phyloP scores from a whole-genome alignment of 2,797 vertebrate species.

The Pipistrellus nathusii region DNA sequence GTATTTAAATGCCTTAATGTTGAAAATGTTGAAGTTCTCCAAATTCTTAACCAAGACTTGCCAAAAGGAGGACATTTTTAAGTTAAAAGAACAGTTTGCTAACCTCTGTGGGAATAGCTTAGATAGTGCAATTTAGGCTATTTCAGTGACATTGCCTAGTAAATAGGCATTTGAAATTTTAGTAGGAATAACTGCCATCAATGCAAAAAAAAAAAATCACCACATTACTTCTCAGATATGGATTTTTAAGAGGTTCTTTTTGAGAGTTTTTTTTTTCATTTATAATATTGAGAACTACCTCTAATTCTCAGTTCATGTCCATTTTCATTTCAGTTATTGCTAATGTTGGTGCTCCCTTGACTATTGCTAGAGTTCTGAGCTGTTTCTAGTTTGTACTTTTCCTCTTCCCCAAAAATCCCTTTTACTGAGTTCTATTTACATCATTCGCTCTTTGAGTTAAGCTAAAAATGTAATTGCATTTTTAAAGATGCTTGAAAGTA shows the following conservation, averaged over 20 bases:
- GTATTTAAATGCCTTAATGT: neutral
- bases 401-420: neutral
- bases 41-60: constrained; percentile 45
- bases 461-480: constrained; percentile 6
- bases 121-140: neutral
- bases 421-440: neutral
- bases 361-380: neutral
- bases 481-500: constrained; percentile 27
- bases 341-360: neutral
- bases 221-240: neutral
- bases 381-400: neutral
- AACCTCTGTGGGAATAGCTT: neutral
- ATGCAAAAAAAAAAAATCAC: neutral
- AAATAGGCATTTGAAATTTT: neutral
- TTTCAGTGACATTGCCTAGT: neutral
- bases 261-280: neutral
- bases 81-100: constrained; percentile 30
- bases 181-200: neutral
- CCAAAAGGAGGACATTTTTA: neutral
- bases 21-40: constrained; percentile 44
- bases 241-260: neutral
- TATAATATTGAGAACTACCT: neutral
- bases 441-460: constrained; percentile 18
- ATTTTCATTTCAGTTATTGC: neutral
- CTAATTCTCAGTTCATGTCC: neutral